Evolutionary conservation across 2,797 vertebrate species (phyloP).

Genomic region (Brachyrhaphis roseni): DNA sequence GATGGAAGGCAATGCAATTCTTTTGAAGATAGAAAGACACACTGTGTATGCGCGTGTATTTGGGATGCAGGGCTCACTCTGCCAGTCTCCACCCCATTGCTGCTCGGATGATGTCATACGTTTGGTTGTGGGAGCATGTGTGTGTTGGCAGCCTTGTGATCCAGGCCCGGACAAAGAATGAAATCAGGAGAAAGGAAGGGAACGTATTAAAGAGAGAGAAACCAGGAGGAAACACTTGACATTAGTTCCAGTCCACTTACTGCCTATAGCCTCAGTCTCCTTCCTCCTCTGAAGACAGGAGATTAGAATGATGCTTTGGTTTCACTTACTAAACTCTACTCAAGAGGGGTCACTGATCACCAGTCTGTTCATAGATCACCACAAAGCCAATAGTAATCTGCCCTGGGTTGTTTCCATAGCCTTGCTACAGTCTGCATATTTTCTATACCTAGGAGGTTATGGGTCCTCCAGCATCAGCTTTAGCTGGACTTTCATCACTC

Average conservation of each 20-base stretch:
- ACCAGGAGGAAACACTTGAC: background rate
- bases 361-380: slow-evolving; percentile 31
- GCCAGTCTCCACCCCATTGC: slow-evolving; percentile 66
- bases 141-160: slow-evolving; percentile 54
- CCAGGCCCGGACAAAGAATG: slow-evolving; percentile 63
- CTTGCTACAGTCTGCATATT: background rate
- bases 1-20: too few species aligned
- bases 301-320: slow-evolving; percentile 39
- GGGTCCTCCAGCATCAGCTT: background rate
- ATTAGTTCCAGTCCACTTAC: background rate
- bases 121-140: background rate
- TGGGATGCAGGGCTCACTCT: slow-evolving; percentile 57
- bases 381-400: slow-evolving; percentile 1
- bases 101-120: slow-evolving; percentile 66
- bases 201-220: background rate
- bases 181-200: slow-evolving; percentile 44
- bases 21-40: background rate
- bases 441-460: background rate
- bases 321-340: background rate
- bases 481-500: background rate
- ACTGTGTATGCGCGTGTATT: background rate
- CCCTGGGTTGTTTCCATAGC: background rate
- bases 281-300: slow-evolving; percentile 9
- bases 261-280: slow-evolving; percentile 13
- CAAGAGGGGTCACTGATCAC: slow-evolving; percentile 19